phyloP scores from a whole-genome alignment of 2,113 vertebrate species.

The Macquaria ambigua region DNA sequence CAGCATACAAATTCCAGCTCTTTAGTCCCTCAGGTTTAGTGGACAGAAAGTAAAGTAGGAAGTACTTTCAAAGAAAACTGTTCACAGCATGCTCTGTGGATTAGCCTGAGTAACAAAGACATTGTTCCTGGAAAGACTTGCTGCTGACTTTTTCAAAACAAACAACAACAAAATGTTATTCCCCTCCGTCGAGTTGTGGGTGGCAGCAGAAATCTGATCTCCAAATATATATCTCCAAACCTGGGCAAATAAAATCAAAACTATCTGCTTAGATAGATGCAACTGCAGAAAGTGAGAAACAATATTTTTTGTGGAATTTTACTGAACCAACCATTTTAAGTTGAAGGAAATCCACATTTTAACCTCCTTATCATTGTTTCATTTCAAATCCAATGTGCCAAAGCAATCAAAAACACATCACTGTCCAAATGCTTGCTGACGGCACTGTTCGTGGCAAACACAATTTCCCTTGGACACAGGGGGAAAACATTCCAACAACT shows the following conservation, averaged over 20 bases:
- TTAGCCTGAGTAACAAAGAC: conserved; percentile 28
- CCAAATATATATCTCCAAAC: neutral
- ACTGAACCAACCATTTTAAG: neutral
- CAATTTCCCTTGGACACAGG: neutral
- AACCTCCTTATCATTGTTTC: neutral
- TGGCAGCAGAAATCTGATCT: neutral
- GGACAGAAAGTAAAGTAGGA: conserved; percentile 2
- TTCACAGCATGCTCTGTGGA: conserved; percentile 15
- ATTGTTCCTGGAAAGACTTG: neutral
- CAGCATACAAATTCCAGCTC: neutral
- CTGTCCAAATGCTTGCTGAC: conserved; percentile 3
- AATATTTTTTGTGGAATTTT: neutral
- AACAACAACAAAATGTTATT: neutral
- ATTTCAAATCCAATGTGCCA: conserved; percentile 3
- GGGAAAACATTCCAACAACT: conserved; percentile 31
- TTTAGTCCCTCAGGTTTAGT: neutral
- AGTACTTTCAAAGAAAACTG: conserved; percentile 13
- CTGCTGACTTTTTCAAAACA: conserved; percentile 2
- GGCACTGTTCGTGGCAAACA: neutral
- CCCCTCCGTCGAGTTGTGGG: neutral
- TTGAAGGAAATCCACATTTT: neutral
- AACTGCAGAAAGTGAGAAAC: neutral
- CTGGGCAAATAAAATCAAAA: neutral
- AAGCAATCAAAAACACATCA: conserved; percentile 29
- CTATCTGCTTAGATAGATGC: neutral